Percentiles rank a stretch among this genome's conserved stretches.
Conservation (phyloP, 2,888 invertebrate genomes). For the Harpalus rubripes region DNA sequence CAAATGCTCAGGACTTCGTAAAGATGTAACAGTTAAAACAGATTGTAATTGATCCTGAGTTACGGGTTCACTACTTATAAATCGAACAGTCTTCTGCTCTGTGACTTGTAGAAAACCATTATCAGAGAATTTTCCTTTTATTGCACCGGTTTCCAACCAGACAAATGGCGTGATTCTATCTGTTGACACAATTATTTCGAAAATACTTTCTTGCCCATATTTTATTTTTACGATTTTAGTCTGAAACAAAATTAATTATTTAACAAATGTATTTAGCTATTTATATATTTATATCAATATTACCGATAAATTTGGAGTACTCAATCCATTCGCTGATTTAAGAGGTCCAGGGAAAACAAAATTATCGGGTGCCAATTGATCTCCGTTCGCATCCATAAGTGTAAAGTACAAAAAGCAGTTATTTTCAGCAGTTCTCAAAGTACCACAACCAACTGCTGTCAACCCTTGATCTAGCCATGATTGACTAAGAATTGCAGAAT, state of each 20-base stretch:
- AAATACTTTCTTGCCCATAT: conserved; percentile 69
- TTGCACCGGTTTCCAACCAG: conserved; percentile 82
- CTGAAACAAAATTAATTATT: conserved; percentile 70
- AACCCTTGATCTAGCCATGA: conserved; percentile 74
- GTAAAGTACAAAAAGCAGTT: conserved; percentile 78
- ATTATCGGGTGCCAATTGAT: conserved; percentile 81
- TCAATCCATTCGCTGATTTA: conserved; percentile 78
- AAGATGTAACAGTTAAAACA: conserved; percentile 72
- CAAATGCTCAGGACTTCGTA: conserved; percentile 61
- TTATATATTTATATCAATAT: conserved; percentile 67
- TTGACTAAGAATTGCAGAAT: conserved; percentile 71
- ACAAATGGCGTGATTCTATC: conserved; percentile 83
- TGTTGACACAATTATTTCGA: conserved; percentile 76
- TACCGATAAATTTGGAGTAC: conserved; percentile 81
- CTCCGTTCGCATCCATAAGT: conserved; percentile 77
- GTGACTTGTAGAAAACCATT: conserved; percentile 83
- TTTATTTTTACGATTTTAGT: conserved; percentile 68
- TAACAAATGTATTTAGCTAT: not conserved
- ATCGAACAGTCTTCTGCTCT: conserved; percentile 71
- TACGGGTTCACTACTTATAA: conserved; percentile 70
- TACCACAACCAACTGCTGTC: conserved; percentile 73
- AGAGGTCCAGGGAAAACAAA: conserved; percentile 83
- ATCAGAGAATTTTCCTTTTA: conserved; percentile 84
- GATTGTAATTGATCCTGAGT: conserved; percentile 70
- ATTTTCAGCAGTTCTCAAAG: conserved; percentile 71